These are phyloP conservation scores for Morpho helenor DNA, from an alignment of 2,888 invertebrate genomes.

Conservation along the genomic window DNA sequence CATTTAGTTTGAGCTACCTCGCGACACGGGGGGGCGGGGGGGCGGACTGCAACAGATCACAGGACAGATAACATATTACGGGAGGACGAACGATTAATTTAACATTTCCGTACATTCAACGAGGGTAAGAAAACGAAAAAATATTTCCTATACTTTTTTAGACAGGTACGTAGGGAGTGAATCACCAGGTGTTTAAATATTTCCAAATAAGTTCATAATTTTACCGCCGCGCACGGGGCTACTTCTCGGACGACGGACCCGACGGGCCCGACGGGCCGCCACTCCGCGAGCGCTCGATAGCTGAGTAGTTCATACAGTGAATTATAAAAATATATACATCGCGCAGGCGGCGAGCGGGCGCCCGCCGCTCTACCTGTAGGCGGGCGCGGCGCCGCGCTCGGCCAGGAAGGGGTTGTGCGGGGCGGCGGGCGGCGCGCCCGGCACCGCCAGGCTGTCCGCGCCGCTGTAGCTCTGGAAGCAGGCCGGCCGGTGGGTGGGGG, in stretches of 20 bases:
- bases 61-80: too few species aligned
- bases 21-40: not conserved
- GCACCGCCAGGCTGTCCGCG: conserved; percentile 63
- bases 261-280: too few species aligned
- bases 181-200: too few species aligned
- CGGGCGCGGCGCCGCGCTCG: conserved; percentile 33
- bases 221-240: too few species aligned
- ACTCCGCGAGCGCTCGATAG: not conserved
- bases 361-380: conserved; percentile 47
- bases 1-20: conserved; percentile 18
- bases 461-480: conserved; percentile 56
- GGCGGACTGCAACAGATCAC: too few species aligned
- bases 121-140: too few species aligned
- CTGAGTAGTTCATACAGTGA: not conserved
- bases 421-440: conserved; percentile 51
- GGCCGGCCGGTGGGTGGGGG: not conserved
- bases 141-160: too few species aligned
- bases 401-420: conserved; percentile 57
- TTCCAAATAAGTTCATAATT: too few species aligned
- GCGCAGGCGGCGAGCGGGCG: conserved; percentile 2
- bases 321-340: not conserved
- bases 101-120: too few species aligned
- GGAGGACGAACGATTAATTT: too few species aligned
- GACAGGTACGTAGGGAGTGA: too few species aligned
- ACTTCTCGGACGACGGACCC: too few species aligned